Base-by-base conservation (phyloP, 2,797 vertebrate genomes). In the Sebastes ruberrimus region DNA sequence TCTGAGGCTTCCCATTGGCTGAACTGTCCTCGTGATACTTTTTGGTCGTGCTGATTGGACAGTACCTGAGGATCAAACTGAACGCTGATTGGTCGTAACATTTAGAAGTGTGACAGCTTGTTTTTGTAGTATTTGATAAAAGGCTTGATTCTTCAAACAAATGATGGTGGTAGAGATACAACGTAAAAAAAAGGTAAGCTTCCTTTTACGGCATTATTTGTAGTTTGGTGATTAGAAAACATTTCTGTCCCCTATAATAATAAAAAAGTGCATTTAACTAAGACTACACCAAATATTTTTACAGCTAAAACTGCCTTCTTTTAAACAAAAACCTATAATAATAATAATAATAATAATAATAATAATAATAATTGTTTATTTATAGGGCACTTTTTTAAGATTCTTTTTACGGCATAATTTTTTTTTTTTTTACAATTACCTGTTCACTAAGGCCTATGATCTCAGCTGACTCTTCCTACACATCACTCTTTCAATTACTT, bases 41-140 rank as follows among this genome's bases (percentile, higher is more conserved):
- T 74, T 25, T 10, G 3, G 7, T 7, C 8, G 7, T 25, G 22
- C 20, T 4, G 88, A 91, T 93, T 92, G 92, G 92, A 14, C 18
- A 0, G 10, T 2, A 1, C 2, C 3, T 0, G 10, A 6, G 0
- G 1, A 25, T 42, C 27, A 82, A 75, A 5, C 13, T 42, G 0
- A 6, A 64, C 20, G 42, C 25, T 78, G 69, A 92, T 92, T 91
- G 85, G 87, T 60, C 10, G 10, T 1, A 13, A 38, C 8, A 57
- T 55, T 32, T 27, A 2, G 63, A 28, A 4, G 11, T 6, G 4
- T 53, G 28, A 63, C n/a, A 63, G 52, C n/a, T 52, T 55, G 14
- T 27, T 33, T 56, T 42, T 6, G 14, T 16, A 4, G 7, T 42
- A 18, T 53, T 66, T 53, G 38, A 22, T 65, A 0, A 55, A 10